Conservation (phyloP, 64 coral and sea anemone species). For the Stichodactyla mertensii region DNA sequence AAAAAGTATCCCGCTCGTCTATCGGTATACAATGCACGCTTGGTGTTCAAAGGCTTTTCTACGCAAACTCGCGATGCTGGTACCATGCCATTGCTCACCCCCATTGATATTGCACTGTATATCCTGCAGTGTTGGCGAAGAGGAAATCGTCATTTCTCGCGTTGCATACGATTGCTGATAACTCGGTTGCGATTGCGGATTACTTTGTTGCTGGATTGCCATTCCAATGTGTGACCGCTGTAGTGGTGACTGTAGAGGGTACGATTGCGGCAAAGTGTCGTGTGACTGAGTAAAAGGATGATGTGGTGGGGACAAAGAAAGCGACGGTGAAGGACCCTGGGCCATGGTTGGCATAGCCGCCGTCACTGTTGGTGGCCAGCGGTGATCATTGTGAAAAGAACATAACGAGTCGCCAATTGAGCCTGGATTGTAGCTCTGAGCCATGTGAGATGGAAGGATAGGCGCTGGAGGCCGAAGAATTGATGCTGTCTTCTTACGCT, state of each 20-base stretch:
- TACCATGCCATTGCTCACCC: constrained; percentile 90
- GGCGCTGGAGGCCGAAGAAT: constrained; percentile 94
- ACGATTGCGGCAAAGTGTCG: constrained; percentile 86
- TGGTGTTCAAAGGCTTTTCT: constrained; percentile 94
- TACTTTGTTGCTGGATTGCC: constrained; percentile 81
- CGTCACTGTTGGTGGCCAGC: constrained; percentile 89
- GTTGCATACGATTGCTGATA: constrained; percentile 74
- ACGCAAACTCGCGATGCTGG: constrained; percentile 83
- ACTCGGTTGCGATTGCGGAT: constrained; percentile 67
- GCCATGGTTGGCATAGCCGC: constrained; percentile 96
- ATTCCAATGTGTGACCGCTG: constrained; percentile 82
- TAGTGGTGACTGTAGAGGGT: constrained; percentile 80
- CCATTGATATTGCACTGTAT: constrained; percentile 97
- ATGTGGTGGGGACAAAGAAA: constrained; percentile 78
- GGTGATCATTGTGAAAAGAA: constrained; percentile 96
- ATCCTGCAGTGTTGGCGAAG: constrained; percentile 97
- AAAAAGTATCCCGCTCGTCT: background rate
- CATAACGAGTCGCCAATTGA: constrained; percentile 86
- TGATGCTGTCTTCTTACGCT: constrained; percentile 95
- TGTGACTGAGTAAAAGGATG: constrained; percentile 93
- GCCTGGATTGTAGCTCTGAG: constrained; percentile 88
- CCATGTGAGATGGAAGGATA: constrained; percentile 91
- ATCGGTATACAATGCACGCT: constrained; percentile 72
- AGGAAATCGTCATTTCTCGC: constrained; percentile 97
- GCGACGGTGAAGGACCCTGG: constrained; percentile 70